A percentile compares a stretch with the other conserved stretches of the same genome.
These are phyloP conservation scores for Muscicapa adusta DNA, from an alignment of 2,113 vertebrate genomes.

Conservation along the genomic window DNA sequence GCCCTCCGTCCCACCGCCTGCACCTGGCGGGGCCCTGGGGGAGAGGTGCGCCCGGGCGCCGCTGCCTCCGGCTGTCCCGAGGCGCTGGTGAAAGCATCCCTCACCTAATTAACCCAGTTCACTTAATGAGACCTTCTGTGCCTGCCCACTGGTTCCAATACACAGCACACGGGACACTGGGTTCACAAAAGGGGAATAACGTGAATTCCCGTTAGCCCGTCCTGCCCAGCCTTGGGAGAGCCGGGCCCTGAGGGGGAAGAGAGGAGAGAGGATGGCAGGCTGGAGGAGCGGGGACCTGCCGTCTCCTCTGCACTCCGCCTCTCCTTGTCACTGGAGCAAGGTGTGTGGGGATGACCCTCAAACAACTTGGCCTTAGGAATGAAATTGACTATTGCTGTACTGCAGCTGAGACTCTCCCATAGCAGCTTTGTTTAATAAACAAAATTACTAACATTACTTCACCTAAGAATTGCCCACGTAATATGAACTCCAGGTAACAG, in stretches of 20 bases:
- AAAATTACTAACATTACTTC: not conserved
- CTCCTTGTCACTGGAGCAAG: not conserved
- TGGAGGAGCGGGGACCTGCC: not conserved
- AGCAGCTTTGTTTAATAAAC: not conserved
- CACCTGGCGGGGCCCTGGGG: not conserved
- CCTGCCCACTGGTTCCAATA: not conserved
- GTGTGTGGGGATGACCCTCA: not conserved
- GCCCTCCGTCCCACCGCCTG: not conserved
- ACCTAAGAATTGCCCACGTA: not conserved
- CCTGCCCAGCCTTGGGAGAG: not conserved
- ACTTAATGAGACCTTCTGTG: not conserved
- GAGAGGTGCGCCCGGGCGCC: not conserved
- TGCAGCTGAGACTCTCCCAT: not conserved
- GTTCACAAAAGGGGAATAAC: fast-evolving
- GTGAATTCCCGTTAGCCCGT: too few species aligned
- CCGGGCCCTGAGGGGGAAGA: fast-evolving
- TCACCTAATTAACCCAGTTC: not conserved
- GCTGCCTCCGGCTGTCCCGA: fast-evolving
- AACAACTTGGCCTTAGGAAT: not conserved
- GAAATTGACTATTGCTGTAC: fast-evolving
- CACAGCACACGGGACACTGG: not conserved
- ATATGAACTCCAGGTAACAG: not conserved
- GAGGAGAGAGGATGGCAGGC: not conserved
- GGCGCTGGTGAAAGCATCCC: not conserved
- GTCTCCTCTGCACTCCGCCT: fast-evolving